Percentiles rank a stretch among this genome's conserved stretches.
Evolutionary conservation across 2,888 invertebrate species (phyloP).

Genomic region (Cerastis leucographa): DNA sequence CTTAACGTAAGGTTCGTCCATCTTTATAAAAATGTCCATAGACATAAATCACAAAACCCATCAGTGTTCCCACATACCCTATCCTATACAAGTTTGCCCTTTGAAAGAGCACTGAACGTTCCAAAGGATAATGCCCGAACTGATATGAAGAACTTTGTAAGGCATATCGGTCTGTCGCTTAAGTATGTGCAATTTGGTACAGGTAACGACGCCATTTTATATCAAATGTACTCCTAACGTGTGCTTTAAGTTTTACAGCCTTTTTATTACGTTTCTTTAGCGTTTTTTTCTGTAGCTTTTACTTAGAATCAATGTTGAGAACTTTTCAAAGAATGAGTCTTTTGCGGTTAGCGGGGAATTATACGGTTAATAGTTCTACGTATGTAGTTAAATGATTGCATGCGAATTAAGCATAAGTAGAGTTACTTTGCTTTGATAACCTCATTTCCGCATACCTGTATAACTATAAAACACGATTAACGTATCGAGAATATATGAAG

Average conservation of each 20-base stretch:
- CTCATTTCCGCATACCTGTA: neutral
- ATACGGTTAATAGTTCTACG: constrained; percentile 33
- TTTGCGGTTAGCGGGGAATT: constrained; percentile 40
- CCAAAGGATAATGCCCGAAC: constrained; percentile 49
- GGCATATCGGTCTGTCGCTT: constrained; percentile 62
- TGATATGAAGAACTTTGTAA: constrained; percentile 60
- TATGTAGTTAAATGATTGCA: constrained; percentile 27
- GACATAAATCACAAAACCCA: constrained; percentile 35
- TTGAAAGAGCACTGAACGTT: constrained; percentile 38
- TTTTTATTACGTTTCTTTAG: constrained; percentile 68
- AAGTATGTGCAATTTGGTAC: constrained; percentile 72
- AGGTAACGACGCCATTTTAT: constrained; percentile 76
- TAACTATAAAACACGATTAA: neutral
- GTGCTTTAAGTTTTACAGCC: constrained; percentile 70
- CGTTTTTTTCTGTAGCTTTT: constrained; percentile 61
- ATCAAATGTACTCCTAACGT: constrained; percentile 68
- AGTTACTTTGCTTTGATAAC: constrained; percentile 1
- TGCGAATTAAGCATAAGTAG: neutral
- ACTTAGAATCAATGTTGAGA: constrained; percentile 71
- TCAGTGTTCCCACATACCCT: constrained; percentile 39
- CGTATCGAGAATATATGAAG: neutral
- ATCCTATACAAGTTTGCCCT: constrained; percentile 39
- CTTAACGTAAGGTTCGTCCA: neutral
- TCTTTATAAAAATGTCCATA: neutral
- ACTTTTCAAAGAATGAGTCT: constrained; percentile 43